These are phyloP conservation scores for Acropternis orthonyx DNA, from an alignment of 2,797 vertebrate species.

Conservation along the genomic window DNA sequence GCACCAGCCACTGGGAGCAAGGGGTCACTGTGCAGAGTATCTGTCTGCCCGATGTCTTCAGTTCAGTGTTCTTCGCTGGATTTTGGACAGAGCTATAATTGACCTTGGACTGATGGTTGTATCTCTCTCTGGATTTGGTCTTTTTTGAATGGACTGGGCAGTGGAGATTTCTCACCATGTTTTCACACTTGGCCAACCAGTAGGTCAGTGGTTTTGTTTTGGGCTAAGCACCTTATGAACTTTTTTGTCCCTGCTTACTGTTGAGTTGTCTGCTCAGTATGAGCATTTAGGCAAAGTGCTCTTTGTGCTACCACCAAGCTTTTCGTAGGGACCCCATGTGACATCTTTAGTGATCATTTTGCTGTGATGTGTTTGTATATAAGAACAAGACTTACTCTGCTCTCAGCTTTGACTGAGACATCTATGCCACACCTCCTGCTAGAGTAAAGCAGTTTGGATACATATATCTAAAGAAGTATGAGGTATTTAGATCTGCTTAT, in stretches of 20 bases:
- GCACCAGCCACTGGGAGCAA: not conserved
- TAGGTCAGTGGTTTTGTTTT: not conserved
- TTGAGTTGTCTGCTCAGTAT: not conserved
- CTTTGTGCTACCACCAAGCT: not conserved
- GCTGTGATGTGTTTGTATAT: not conserved
- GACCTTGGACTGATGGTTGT: not conserved
- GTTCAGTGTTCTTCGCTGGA: not conserved
- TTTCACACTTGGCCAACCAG: not conserved
- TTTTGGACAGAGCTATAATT: not conserved
- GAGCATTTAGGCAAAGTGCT: not conserved
- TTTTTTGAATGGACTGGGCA: not conserved
- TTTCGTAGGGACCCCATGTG: accelerated
- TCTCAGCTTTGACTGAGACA: not conserved
- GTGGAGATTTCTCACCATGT: not conserved
- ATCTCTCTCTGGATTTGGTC: not conserved
- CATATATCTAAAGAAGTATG: not conserved
- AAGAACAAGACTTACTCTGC: not conserved
- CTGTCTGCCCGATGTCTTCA: not conserved
- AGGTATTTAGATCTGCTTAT: not conserved
- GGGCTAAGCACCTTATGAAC: not conserved
- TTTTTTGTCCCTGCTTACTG: not conserved
- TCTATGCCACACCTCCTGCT: not conserved
- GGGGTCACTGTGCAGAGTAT: not conserved
- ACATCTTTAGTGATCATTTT: not conserved
- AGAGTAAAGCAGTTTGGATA: not conserved